Evolutionary conservation across 2,888 invertebrate genomes (phyloP), one percentile per base, ranked within the genome.

Genomic region (Lomographa bimaculata): DNA sequence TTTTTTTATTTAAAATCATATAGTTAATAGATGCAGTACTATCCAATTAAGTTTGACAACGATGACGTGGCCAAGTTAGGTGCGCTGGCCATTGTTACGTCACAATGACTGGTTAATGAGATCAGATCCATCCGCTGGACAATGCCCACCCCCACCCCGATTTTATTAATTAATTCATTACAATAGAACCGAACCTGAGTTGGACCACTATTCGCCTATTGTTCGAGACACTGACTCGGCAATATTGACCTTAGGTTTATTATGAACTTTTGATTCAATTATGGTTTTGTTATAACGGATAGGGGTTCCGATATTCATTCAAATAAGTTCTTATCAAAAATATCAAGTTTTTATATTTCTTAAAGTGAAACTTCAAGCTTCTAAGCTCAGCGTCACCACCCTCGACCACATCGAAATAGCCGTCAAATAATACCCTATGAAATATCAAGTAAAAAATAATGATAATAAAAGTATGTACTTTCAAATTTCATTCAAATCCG

Each of bases 141-240:
- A 83, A 86, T 86, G 87, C 86, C 77, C 69, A 79, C 70, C 70
- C 62, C 71, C 79, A 59, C 73, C 79, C 79, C 71, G 80, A 85
- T 86, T 87, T 87, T 87, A 87, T 86, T 86, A 87, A 87, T 86
- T 87, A 86, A 87, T 84, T 81, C 79, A 84, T 85, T 86, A 87
- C 85, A 87, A 87, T 84, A 67, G 85, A 79, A 73, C 72, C 72
- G 62, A 74, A 80, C 81, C 79, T 79, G 80, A 67, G 76, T 74
- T 77, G 73, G 73, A 71, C 64, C 79, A 83, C 82, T 85, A 85
- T 79, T 71, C 60, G 26, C 40, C 74, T 54, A 64, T 78, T 79
- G 78, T 83, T 75, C 62, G 60, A 47, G 73, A 73, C 75, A 76
- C 79, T 83, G 82, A 83, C 80, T 80, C 72, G 69, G 69, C 79